These are phyloP conservation scores for Pseudeuparius sepicola DNA, from an alignment of 2,888 invertebrate genomes.

Conservation along the genomic window DNA sequence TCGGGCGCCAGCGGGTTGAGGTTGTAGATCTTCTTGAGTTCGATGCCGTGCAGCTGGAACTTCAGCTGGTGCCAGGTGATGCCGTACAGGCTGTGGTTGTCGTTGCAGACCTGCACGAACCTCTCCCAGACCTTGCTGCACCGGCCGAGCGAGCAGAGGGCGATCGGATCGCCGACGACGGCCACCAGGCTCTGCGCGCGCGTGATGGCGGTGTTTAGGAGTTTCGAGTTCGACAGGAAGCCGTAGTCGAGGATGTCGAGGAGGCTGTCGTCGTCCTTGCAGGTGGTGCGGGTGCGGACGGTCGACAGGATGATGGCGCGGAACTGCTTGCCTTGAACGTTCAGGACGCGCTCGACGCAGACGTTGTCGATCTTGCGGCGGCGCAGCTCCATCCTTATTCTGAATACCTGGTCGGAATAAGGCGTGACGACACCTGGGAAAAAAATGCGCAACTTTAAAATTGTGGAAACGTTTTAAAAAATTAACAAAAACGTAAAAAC, in stretches of 20 bases:
- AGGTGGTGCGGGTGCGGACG: conserved; percentile 64
- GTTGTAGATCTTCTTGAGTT: conserved; percentile 62
- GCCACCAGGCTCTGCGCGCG: conserved; percentile 74
- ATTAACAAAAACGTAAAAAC: too few species aligned
- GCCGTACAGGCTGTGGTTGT: conserved; percentile 60
- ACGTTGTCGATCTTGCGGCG: conserved; percentile 64
- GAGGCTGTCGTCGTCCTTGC: conserved; percentile 41
- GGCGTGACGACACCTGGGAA: conserved; percentile 81
- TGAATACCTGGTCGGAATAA: conserved; percentile 69
- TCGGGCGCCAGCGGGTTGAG: conserved; percentile 76
- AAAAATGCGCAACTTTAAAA: too few species aligned
- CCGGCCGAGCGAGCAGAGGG: conserved; percentile 67
- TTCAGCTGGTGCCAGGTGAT: conserved; percentile 59
- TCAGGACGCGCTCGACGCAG: conserved; percentile 71
- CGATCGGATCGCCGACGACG: conserved; percentile 77
- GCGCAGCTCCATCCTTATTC: conserved; percentile 65
- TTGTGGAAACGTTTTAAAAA: too few species aligned
- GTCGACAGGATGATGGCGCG: conserved; percentile 73
- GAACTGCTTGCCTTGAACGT: conserved; percentile 83
- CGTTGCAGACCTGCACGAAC: conserved; percentile 61
- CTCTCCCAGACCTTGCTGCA: conserved; percentile 76
- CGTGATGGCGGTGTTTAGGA: conserved; percentile 74
- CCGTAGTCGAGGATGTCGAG: conserved; percentile 67
- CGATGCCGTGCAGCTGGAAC: conserved; percentile 57
- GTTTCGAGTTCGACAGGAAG: conserved; percentile 70